Evolutionary conservation across 2,888 invertebrate genomes (phyloP), one percentile per base, ranked within the genome.

Genomic region (Colostygia pectinataria): DNA sequence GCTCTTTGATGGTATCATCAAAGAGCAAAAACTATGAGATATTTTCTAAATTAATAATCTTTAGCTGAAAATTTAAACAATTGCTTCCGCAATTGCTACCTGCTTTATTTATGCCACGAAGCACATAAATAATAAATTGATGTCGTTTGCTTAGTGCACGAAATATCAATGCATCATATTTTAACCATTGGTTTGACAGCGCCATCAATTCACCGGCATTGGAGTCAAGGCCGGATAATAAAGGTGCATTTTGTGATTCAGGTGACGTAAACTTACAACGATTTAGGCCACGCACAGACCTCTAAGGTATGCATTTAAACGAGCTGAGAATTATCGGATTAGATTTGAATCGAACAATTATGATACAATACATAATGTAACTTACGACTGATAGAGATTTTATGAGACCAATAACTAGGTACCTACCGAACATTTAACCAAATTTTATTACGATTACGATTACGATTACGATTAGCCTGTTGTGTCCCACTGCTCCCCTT

Each of bases 221-320:
- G 27, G 28, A 41, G 36, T 32, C 45, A 45, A 51, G 44, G 50
- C 25, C 34, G 23, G n/a, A 15, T 31, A 41, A 12, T 44, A 36
- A 29, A 25, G 29, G 37, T 45, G 40, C 40, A 41, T 49, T 39
- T 28, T 25, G 31, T 36, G 33, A 45, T 42, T 42, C 25, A 36
- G 34, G 31, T 59, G 55, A 57, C 59, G 57, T 42, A 47, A 49
- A 42, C 34, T 7, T 13, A 12, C 20, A 53, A 53, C 56, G 10
- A 57, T 59, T 58, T 48, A 55, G 48, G 45, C 37, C 57, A 46
- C 29, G 40, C 38, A 41, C 34, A 25, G 10, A 14, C 23, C 34
- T 29, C 50, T 34, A 46, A 45, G 13, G 38, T 41, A 42, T 39
- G 39, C 25, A 36, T 48, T 48, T 36, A 13, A 55, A 51, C 34